Conservation (phyloP, 2,797 vertebrate genomes). For the Myioborus miniatus region DNA sequence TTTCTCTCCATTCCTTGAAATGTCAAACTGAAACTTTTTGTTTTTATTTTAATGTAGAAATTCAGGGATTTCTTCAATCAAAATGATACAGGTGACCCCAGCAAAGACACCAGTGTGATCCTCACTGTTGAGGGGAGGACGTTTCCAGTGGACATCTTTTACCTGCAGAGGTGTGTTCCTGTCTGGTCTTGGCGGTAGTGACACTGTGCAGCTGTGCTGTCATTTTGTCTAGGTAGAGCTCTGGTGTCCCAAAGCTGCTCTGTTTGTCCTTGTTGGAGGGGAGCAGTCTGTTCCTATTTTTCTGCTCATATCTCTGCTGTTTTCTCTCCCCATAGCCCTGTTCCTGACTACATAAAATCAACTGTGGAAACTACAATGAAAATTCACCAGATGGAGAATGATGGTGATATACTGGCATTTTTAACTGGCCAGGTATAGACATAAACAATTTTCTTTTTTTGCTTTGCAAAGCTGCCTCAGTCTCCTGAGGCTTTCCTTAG, state of each 20-base stretch:
- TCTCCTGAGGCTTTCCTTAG: not conserved
- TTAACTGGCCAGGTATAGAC: conserved; percentile 92
- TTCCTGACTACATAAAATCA: conserved; percentile 96
- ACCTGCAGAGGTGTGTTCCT: conserved; percentile 89
- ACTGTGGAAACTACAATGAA: conserved; percentile 96
- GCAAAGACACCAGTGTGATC: conserved; percentile 94
- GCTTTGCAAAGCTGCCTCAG: not conserved
- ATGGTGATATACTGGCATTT: conserved; percentile 94
- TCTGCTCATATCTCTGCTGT: not conserved
- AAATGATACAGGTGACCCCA: conserved; percentile 89
- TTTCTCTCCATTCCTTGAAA: not conserved
- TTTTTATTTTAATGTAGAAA: conserved; percentile 81
- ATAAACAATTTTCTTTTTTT: not conserved
- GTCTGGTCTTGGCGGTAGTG: not conserved
- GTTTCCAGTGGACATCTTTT: conserved; percentile 95
- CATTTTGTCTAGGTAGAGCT: not conserved
- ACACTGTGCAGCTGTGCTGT: not conserved
- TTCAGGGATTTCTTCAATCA: conserved; percentile 97
- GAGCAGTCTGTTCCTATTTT: not conserved
- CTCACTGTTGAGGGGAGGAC: conserved; percentile 94
- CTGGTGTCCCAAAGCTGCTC: not conserved
- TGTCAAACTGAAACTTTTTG: not conserved
- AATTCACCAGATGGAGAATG: conserved; percentile 94
- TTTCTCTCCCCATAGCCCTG: conserved; percentile 81
- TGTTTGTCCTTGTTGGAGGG: not conserved